Evolutionary conservation across 30 jellyfish, hydroid and myxozoan genomes (phyloP).

Genomic region (Morbakka virulenta): DNA sequence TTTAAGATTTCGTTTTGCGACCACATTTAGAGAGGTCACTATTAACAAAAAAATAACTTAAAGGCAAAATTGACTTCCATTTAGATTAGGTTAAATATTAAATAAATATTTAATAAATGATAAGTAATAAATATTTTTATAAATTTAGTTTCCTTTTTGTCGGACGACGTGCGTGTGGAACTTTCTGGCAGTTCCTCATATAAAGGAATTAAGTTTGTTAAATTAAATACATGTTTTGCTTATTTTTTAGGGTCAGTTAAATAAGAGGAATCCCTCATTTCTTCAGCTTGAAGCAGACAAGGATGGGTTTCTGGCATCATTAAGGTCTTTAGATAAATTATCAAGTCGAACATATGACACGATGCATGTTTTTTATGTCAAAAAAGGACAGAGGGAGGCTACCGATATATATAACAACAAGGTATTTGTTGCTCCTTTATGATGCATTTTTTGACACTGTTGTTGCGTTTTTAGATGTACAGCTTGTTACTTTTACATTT

Average conservation of each 20-base stretch:
- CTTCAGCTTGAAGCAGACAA: slow-evolving; percentile 31
- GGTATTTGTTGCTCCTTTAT: no score
- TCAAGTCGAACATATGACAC: slow-evolving; percentile 84
- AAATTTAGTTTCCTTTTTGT: neutral
- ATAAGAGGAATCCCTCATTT: slow-evolving; percentile 47
- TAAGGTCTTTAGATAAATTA: slow-evolving; percentile 58
- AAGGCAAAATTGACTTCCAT: no score
- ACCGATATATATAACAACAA: slow-evolving; percentile 55
- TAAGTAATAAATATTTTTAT: neutral
- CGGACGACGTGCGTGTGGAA: no score
- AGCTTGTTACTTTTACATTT: no score
- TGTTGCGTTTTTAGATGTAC: neutral
- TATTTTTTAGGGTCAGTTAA: slow-evolving; percentile 12
- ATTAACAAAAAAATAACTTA: no score
- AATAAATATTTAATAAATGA: no score
- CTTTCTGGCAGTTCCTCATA: neutral
- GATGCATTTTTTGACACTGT: neutral
- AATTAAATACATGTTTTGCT: neutral
- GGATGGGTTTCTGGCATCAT: slow-evolving; percentile 27
- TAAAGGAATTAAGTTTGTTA: no score
- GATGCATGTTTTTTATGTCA: slow-evolving; percentile 69
- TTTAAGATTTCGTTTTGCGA: no score
- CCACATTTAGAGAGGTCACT: no score
- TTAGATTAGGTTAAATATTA: no score
- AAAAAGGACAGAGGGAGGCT: slow-evolving; percentile 73